Base-by-base conservation (phyloP, 2,797 vertebrate genomes). In the Cynopterus sphinx region DNA sequence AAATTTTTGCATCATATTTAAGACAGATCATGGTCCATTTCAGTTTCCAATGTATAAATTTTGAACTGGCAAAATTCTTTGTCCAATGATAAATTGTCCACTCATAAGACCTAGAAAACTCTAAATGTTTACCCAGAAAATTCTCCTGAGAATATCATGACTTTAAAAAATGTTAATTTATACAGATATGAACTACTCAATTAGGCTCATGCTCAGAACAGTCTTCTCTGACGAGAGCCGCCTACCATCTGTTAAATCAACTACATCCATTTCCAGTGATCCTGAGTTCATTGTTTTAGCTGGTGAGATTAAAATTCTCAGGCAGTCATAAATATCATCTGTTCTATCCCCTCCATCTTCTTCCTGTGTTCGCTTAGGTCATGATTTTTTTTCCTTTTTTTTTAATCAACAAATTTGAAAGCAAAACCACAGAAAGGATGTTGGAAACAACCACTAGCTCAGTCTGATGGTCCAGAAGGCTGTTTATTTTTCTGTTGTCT, bases 111-210 rank as follows among this genome's bases (percentile, higher is more conserved):
- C 51, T 92, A 41, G 82, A 96, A 96, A 83, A 49, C 17, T 95
- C 74, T 46, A 82, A 94, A 94, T 97, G 41, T 91, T 92, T 92
- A 85, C 91, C 92, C 70, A 73, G 43, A 95, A 98, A 97, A 95
- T 95, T 90, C 91, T 97, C 93, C 78, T 94, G 96, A 97, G 94
- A 97, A 74, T 94, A 95, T 75, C 19, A 43, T 53, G 21, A 87
- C 94, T 98, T 98, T 96, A 97, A 98, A 98, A 97, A 95, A 96
- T 97, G 98, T 97, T 98, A 98, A 98, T 98, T 98, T 98, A 98
- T 98, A 98, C 97, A 96, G 84, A 97, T 96, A 96, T 87, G 93
- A 98, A 95, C 82, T 93, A 92, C 96, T 98, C 97, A 98, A 96
- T 98, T 98, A 98, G 97, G 89, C 92, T 98, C 81, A 78, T 61